Percentiles rank a stretch among this genome's conserved stretches.
These are phyloP conservation scores for Ischnus inquisitorius DNA, from an alignment of 2,888 invertebrate species.

Conservation along the genomic window DNA sequence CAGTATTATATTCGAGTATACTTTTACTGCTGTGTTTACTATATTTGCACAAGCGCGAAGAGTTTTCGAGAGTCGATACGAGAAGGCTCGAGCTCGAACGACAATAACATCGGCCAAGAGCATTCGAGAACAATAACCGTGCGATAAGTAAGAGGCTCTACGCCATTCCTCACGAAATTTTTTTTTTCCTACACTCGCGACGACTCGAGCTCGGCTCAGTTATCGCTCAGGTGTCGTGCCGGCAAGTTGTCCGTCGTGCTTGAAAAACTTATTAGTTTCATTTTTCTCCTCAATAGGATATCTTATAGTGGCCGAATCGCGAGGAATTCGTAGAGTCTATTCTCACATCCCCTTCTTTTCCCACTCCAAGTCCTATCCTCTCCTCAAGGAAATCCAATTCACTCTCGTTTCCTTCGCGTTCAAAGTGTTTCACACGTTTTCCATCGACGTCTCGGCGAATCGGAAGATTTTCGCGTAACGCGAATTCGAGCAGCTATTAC, in stretches of 20 bases:
- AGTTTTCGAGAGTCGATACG: neutral
- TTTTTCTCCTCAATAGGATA: slow-evolving; percentile 12
- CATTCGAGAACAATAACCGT: slow-evolving; percentile 45
- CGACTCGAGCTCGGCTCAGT: slow-evolving; percentile 55
- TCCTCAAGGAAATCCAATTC: slow-evolving; percentile 23
- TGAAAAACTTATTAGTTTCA: slow-evolving; percentile 14
- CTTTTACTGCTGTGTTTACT: neutral
- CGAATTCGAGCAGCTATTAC: slow-evolving; percentile 48
- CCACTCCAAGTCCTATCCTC: slow-evolving; percentile 35
- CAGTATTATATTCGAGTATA: neutral
- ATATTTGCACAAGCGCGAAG: neutral
- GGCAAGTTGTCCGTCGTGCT: slow-evolving; percentile 46
- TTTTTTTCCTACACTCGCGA: slow-evolving; percentile 34
- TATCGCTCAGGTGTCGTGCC: slow-evolving; percentile 59
- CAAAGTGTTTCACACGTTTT: neutral
- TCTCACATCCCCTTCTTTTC: slow-evolving; percentile 26
- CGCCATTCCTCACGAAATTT: slow-evolving; percentile 52
- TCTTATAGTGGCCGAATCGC: neutral
- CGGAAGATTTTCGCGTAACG: neutral
- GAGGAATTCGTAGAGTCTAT: neutral
- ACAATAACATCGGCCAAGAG: slow-evolving; percentile 39
- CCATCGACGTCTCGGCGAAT: neutral
- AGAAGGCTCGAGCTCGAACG: neutral
- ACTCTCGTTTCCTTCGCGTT: neutral
- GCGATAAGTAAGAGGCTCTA: slow-evolving; percentile 9